Evolutionary conservation across 1,140 invertebrate genomes (phyloP).

Genomic region (Ptiloglossa arizonensis): DNA sequence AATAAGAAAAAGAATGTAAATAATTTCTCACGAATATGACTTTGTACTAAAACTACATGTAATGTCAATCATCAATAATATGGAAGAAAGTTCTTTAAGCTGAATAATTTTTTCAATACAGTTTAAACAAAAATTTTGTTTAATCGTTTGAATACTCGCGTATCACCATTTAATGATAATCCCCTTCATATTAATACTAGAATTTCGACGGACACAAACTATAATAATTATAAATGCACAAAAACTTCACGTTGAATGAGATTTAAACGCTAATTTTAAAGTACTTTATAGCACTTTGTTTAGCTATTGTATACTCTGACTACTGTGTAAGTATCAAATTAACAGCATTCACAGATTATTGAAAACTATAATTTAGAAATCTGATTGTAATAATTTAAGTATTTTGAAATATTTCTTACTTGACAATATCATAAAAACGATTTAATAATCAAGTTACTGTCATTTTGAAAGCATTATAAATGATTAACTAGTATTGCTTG

Average conservation of each 20-base stretch:
- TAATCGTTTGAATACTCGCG: neutral
- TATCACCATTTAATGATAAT: neutral
- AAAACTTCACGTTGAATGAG: neutral
- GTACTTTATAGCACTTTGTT: neutral
- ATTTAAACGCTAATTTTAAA: constrained; percentile 9
- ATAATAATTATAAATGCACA: neutral
- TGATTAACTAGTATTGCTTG: constrained; percentile 30
- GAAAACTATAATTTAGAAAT: neutral
- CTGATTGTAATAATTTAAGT: neutral
- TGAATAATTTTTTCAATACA: constrained; percentile 11
- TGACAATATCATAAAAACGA: constrained; percentile 8
- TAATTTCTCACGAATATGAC: constrained; percentile 32
- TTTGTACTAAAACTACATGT: constrained; percentile 24
- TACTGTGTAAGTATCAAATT: constrained; percentile 27
- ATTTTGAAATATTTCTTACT: constrained; percentile 20
- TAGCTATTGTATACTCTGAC: constrained; percentile 34
- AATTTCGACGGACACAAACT: neutral
- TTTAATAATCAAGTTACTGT: constrained; percentile 1
- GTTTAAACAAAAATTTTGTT: neutral
- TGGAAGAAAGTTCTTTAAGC: neutral
- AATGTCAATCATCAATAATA: neutral
- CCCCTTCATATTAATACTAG: neutral
- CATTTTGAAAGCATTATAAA: constrained; percentile 16
- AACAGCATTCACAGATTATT: constrained; percentile 25
- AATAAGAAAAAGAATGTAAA: constrained; percentile 13